These are phyloP conservation scores for Pheucticus melanocephalus DNA, from an alignment of 2,113 vertebrate species.

Conservation along the genomic window DNA sequence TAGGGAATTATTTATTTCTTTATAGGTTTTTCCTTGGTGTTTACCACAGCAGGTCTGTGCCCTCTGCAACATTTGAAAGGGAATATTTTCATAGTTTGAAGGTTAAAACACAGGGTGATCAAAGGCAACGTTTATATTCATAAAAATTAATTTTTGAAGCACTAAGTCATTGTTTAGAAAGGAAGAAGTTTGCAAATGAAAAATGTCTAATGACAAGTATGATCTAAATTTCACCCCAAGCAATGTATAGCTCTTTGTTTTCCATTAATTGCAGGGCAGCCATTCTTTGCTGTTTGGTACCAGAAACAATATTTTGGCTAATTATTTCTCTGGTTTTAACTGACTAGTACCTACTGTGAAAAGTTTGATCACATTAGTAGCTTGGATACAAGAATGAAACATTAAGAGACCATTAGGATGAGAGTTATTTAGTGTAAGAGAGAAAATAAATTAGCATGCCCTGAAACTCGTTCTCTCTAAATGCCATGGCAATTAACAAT, in stretches of 20 bases:
- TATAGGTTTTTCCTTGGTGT: background rate
- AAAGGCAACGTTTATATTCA: background rate
- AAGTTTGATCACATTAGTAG: background rate
- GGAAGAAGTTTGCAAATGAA: slow-evolving; percentile 25
- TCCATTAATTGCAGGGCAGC: background rate
- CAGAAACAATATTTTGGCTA: background rate
- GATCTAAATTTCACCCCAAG: slow-evolving; percentile 46
- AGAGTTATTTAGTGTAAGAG: background rate
- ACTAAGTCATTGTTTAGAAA: slow-evolving; percentile 21
- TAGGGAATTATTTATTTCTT: background rate
- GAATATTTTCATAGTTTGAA: slow-evolving; percentile 8
- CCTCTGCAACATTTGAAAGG: background rate
- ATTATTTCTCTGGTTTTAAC: background rate
- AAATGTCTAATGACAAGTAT: slow-evolving; percentile 42
- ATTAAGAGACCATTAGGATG: background rate
- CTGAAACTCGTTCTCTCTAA: background rate
- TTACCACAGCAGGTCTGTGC: background rate
- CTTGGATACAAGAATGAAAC: background rate
- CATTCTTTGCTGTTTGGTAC: background rate
- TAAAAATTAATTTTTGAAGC: slow-evolving; percentile 14
- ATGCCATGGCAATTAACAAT: background rate
- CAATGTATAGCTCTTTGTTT: slow-evolving; percentile 41
- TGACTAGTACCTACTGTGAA: background rate
- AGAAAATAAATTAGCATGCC: slow-evolving; percentile 4
- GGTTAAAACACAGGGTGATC: background rate